Percentiles rank a stretch among this genome's conserved stretches.
phyloP scores from a whole-genome alignment of 2,797 vertebrate genomes.

The Nannoperca australis region DNA sequence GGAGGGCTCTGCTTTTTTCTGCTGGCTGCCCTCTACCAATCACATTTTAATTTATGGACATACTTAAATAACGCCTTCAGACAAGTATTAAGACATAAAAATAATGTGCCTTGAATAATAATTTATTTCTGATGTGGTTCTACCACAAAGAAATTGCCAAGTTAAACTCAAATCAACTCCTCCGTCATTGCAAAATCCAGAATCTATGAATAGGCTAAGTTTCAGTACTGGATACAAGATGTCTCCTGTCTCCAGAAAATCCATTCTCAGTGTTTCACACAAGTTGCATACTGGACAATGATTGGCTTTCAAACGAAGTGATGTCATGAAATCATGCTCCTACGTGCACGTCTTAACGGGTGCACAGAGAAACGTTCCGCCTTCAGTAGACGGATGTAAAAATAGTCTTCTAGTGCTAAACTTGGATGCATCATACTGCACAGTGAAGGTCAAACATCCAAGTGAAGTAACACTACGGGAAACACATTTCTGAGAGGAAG shows the following conservation, averaged over 20 bases:
- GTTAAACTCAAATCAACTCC: not conserved
- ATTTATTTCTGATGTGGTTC: conserved; percentile 1
- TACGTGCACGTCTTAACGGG: too few species aligned
- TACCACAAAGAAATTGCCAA: not conserved
- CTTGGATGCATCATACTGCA: not conserved
- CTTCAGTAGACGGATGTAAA: too few species aligned
- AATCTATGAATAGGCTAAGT: not conserved
- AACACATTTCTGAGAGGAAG: not conserved
- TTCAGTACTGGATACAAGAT: not conserved
- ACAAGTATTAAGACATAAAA: conserved; percentile 23
- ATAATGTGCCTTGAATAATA: conserved; percentile 2
- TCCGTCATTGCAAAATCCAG: not conserved
- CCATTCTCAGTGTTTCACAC: not conserved
- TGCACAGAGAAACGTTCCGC: too few species aligned
- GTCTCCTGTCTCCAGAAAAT: not conserved
- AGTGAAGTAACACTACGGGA: not conserved
- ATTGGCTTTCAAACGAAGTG: not conserved
- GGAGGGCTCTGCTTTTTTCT: not conserved
- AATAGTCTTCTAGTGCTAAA: too few species aligned
- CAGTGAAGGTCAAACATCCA: not conserved
- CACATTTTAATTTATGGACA: conserved; percentile 15
- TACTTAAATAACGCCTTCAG: conserved; percentile 14
- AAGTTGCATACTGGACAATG: not conserved
- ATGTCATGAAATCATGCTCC: not conserved
- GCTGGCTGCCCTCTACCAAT: conserved; percentile 13